These are phyloP conservation scores for Hydrozoanthus gracilis DNA, from an alignment of 92 coral and sea anemone genomes.

Conservation along the genomic window DNA sequence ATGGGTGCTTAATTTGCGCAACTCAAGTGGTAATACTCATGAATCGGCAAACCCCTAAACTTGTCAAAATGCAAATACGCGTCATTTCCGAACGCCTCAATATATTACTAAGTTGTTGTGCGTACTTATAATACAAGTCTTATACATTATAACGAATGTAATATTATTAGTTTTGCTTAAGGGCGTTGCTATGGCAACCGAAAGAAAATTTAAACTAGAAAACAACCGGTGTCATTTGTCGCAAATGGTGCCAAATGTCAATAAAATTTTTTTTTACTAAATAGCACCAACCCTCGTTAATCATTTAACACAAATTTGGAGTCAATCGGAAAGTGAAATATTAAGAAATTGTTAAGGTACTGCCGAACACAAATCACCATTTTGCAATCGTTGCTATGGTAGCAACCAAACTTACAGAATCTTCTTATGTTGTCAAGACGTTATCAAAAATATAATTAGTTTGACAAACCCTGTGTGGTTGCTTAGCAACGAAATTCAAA, in stretches of 20 bases:
- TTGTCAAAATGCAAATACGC: neutral
- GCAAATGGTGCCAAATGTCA: neutral
- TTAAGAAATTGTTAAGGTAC: neutral
- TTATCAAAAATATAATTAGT: neutral
- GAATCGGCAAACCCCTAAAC: constrained; percentile 4
- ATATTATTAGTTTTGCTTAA: neutral
- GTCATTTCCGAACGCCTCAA: neutral
- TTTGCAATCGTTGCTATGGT: neutral
- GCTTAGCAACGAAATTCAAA: neutral
- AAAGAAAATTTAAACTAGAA: neutral
- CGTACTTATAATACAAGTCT: neutral
- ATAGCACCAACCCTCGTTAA: neutral
- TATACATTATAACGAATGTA: neutral
- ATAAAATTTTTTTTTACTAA: neutral
- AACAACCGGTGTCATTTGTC: neutral
- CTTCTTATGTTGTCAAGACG: neutral
- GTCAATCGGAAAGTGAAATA: constrained; percentile 1
- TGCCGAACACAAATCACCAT: neutral
- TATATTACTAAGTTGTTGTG: neutral
- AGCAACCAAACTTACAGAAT: neutral
- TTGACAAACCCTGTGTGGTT: neutral
- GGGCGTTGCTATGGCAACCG: constrained; percentile 9
- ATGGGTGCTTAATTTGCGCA: neutral
- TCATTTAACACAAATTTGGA: neutral
- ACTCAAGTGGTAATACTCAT: neutral